phyloP scores from a whole-genome alignment of 2,797 vertebrate genomes.

The Leptodactylus fallax region DNA sequence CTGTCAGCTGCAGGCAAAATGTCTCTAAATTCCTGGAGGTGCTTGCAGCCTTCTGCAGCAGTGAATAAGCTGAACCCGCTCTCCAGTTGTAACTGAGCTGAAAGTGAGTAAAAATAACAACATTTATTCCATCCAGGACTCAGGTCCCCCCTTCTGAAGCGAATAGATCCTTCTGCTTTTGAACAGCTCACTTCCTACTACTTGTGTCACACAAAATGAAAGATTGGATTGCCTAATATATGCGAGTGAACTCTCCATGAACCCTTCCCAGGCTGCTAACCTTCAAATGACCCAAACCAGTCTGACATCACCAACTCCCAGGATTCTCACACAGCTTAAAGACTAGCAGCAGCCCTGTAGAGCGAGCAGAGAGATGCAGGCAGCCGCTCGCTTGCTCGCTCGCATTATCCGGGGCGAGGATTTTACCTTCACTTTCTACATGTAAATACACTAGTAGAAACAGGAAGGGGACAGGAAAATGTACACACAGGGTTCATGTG shows the following conservation, averaged over 20 bases:
- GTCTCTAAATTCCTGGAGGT: constrained; percentile 68
- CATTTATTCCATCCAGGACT: constrained; percentile 68
- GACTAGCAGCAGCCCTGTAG: constrained; percentile 79
- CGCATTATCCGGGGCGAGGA: constrained; percentile 18
- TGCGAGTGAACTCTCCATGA: constrained; percentile 95
- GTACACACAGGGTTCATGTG: not conserved
- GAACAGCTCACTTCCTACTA: constrained; percentile 89
- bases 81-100: constrained; percentile 66
- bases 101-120: constrained; percentile 67
- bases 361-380: constrained; percentile 67
- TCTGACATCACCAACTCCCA: constrained; percentile 96
- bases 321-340: constrained; percentile 86
- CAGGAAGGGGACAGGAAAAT: not conserved
- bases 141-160: constrained; percentile 79
- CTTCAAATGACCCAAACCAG: constrained; percentile 91
- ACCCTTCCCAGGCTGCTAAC: constrained; percentile 96
- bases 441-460: not conserved
- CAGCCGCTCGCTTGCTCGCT: constrained; percentile 30
- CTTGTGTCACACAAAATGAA: constrained; percentile 93
- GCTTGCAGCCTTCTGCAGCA: constrained; percentile 66
- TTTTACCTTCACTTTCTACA: not conserved
- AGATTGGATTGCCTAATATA: constrained; percentile 99
- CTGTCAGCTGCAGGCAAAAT: constrained; percentile 70
- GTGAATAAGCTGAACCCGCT: constrained; percentile 64
- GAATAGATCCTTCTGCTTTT: constrained; percentile 86